Percentiles rank a stretch among this genome's conserved stretches.
Evolutionary conservation across 2,113 vertebrate genomes (phyloP).

Genomic region (Seriola quinqueradiata): DNA sequence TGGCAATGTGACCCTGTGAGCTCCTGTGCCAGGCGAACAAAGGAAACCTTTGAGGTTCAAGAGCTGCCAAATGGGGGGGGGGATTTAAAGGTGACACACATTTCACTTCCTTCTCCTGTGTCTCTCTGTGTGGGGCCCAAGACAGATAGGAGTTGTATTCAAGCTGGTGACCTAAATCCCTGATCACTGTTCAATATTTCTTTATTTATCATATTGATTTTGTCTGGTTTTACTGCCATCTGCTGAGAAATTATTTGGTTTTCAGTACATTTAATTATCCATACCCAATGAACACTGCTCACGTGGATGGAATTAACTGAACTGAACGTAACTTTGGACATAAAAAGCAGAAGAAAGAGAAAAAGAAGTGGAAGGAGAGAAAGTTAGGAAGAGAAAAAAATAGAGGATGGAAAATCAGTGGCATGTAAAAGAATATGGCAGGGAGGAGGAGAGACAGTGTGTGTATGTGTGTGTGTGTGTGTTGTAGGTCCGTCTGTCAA

Average conservation of each 20-base stretch:
- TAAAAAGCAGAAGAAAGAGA: neutral
- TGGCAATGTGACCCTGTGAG: conserved; percentile 66
- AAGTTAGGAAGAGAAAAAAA: conserved; percentile 3
- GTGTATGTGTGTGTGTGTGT: conserved; percentile 34
- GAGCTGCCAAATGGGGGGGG: conserved; percentile 60
- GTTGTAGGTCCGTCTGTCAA: conserved; percentile 52
- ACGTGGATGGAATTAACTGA: neutral
- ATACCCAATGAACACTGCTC: neutral
- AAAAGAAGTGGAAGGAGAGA: neutral
- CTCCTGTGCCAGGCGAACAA: conserved; percentile 76
- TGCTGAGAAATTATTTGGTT: neutral
- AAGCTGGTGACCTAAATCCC: neutral
- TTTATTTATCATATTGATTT: neutral
- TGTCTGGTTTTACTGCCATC: neutral
- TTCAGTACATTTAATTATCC: neutral
- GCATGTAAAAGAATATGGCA: conserved; percentile 23
- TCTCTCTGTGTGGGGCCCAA: conserved; percentile 22
- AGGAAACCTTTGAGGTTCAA: conserved; percentile 72
- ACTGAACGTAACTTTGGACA: neutral
- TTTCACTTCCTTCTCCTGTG: conserved; percentile 60
- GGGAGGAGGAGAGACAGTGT: conserved; percentile 18
- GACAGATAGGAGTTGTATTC: conserved; percentile 8
- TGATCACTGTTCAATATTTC: neutral
- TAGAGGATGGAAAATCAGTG: conserved; percentile 22
- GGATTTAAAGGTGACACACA: conserved; percentile 75